These are phyloP conservation scores for Bombylius discolor DNA, from an alignment of 2,888 invertebrate species.

Conservation along the genomic window DNA sequence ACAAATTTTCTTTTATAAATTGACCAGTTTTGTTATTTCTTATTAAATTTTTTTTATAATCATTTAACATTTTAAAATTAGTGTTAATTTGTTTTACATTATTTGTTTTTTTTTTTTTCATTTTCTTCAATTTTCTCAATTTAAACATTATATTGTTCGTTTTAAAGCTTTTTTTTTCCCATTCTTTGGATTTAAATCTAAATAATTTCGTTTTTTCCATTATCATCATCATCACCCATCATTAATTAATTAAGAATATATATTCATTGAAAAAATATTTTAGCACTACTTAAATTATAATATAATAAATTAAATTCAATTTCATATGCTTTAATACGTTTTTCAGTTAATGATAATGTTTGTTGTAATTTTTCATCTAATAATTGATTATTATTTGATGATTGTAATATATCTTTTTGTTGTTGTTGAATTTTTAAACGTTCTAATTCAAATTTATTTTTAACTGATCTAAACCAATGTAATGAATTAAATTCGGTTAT, in stretches of 20 bases:
- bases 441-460: constrained; percentile 56
- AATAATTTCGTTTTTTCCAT: background rate
- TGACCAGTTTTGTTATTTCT: no score
- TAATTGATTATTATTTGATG: constrained; percentile 61
- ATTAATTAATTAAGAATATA: background rate
- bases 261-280: constrained; percentile 75
- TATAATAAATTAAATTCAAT: constrained; percentile 83
- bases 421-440: constrained; percentile 43
- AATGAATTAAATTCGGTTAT: constrained; percentile 76
- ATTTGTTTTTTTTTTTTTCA: no score
- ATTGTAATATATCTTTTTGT: constrained; percentile 36
- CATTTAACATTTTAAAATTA: no score
- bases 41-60: no score
- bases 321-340: constrained; percentile 62
- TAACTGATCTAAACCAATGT: constrained; percentile 88
- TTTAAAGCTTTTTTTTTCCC: background rate
- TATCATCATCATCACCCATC: no score
- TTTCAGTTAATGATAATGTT: constrained; percentile 77
- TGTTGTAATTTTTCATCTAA: constrained; percentile 83
- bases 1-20: no score
- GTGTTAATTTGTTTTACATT: no score
- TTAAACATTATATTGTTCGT: background rate
- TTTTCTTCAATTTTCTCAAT: no score
- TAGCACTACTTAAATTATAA: constrained; percentile 85
- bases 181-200: background rate